phyloP scores from a whole-genome alignment of 2,113 vertebrate species.

The Ophthalmolycus amberensis region DNA sequence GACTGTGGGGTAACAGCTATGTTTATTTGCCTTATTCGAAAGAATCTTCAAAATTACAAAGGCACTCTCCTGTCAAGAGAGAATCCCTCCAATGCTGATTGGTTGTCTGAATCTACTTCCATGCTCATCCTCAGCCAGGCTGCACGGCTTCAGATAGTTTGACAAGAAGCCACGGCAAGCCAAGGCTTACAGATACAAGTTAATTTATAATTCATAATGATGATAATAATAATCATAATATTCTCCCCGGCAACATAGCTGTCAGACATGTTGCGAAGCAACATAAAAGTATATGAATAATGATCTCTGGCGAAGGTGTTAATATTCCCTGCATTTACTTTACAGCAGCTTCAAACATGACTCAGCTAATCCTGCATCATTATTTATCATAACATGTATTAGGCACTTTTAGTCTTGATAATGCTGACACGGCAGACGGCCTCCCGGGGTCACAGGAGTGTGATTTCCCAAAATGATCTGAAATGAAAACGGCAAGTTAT shows the following conservation, averaged over 20 bases:
- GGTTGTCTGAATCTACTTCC: slow-evolving; percentile 23
- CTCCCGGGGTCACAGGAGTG: slow-evolving; percentile 16
- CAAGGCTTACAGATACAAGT: slow-evolving; percentile 18
- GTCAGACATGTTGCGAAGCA: slow-evolving; percentile 14
- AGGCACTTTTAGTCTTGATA: slow-evolving; percentile 5
- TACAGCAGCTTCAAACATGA: slow-evolving; percentile 8
- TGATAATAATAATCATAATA: slow-evolving; percentile 12
- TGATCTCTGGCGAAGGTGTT: not conserved
- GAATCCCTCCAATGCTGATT: slow-evolving; percentile 28
- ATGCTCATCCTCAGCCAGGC: not conserved
- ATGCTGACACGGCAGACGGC: slow-evolving; percentile 14
- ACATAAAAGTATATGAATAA: slow-evolving; percentile 2
- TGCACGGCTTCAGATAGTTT: slow-evolving; percentile 17
- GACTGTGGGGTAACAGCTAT: slow-evolving; percentile 28
- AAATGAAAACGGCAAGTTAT: slow-evolving; percentile 33
- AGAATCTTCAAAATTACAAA: slow-evolving; percentile 40
- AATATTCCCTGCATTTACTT: slow-evolving; percentile 8
- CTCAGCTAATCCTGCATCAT: not conserved
- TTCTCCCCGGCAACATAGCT: slow-evolving; percentile 22
- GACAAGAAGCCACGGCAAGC: slow-evolving; percentile 11
- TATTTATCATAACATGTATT: slow-evolving; percentile 18
- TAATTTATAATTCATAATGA: slow-evolving; percentile 33
- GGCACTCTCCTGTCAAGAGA: slow-evolving; percentile 12
- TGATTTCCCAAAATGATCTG: slow-evolving; percentile 25
- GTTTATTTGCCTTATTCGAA: slow-evolving; percentile 40